Conservation (phyloP, 2,888 invertebrate species). For the Timandra comae region DNA sequence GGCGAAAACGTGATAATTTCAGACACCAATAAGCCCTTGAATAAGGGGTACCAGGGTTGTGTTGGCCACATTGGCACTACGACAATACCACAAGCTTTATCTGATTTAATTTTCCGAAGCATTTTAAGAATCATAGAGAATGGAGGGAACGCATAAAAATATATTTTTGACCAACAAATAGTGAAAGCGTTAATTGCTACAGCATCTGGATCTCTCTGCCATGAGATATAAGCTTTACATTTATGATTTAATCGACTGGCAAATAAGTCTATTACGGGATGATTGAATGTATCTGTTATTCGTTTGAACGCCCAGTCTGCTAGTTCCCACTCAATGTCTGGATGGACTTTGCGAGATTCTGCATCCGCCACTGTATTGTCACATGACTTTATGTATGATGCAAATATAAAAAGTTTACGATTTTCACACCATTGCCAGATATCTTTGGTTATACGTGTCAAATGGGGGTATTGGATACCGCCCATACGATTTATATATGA, state of each 20-base stretch:
- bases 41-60: slow-evolving; percentile 22
- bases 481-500: slow-evolving; percentile 3
- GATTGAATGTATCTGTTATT: too few relatives aligned
- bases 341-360: slow-evolving; percentile 7
- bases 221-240: too few relatives aligned
- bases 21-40: slow-evolving; percentile 6
- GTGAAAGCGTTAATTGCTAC: too few relatives aligned
- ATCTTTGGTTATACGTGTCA: neutral
- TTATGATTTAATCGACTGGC: too few relatives aligned
- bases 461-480: slow-evolving; percentile 1
- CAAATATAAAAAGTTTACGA: slow-evolving; percentile 10
- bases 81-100: slow-evolving; percentile 18
- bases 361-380: slow-evolving; percentile 15
- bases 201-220: too few relatives aligned
- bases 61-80: slow-evolving; percentile 21
- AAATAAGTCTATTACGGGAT: too few relatives aligned
- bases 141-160: slow-evolving; percentile 15
- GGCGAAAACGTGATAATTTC: slow-evolving; percentile 1
- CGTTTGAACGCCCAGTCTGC: slow-evolving; percentile 2
- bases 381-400: slow-evolving; percentile 16
- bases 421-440: slow-evolving; percentile 20
- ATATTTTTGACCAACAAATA: too few relatives aligned
- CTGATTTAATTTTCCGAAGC: slow-evolving; percentile 16
- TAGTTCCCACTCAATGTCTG: slow-evolving; percentile 10
- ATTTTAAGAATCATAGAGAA: slow-evolving; percentile 18